phyloP scores from a whole-genome alignment of 2,797 vertebrate species.

The Bothrops alternatus region DNA sequence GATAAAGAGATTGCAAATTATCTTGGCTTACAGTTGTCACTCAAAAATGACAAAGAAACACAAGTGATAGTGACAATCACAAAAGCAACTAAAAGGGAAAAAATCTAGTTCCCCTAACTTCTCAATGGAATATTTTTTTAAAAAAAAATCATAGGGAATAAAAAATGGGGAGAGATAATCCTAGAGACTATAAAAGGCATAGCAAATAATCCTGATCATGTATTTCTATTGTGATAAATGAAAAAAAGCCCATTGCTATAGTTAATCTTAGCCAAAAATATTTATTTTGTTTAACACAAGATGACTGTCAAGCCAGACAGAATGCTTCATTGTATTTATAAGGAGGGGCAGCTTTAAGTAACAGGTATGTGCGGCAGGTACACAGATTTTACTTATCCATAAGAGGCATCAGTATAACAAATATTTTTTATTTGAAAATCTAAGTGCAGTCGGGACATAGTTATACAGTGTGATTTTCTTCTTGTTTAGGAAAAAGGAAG shows the following conservation, averaged over 20 bases:
- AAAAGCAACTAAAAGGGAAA: not conserved
- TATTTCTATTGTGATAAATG: not conserved
- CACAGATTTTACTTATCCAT: not conserved
- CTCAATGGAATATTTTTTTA: not conserved
- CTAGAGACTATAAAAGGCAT: not conserved
- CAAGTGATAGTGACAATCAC: not conserved
- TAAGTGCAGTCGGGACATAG: not conserved
- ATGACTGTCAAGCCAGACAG: not conserved
- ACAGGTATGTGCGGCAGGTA: not conserved
- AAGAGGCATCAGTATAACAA: not conserved
- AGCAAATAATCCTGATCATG: not conserved
- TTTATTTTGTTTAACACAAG: not conserved
- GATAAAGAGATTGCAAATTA: not conserved
- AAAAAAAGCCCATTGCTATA: not conserved
- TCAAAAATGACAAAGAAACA: not conserved
- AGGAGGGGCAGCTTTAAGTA: not conserved
- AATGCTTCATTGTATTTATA: not conserved
- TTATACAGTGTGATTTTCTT: not conserved
- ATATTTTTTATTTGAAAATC: not conserved
- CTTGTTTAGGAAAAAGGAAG: not conserved
- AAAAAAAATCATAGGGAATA: not conserved
- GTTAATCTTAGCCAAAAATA: not conserved
- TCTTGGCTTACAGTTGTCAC: not conserved
- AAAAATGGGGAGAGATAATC: not conserved
- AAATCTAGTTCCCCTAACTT: not conserved